Evolutionary conservation across 37 sponge, comb jelly and placozoan genomes (phyloP).

Genomic region (Chondrilla cf. caribensis): DNA sequence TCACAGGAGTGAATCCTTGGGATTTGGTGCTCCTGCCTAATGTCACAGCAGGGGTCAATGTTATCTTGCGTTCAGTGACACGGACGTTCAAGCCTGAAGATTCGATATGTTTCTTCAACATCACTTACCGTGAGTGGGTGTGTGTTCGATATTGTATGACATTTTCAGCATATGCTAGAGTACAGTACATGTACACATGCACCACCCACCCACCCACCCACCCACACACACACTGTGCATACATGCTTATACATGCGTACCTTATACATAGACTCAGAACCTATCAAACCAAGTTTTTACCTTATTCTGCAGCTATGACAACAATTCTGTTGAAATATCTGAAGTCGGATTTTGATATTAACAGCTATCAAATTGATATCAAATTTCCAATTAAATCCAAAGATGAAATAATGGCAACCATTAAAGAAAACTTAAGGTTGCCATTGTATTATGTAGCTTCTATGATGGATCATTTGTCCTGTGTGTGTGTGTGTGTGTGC

Average conservation of each 20-base stretch:
- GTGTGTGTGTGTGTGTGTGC: neutral
- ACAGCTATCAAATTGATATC: slow-evolving; percentile 35
- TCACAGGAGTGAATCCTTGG: slow-evolving; percentile 49
- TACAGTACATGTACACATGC: too few relatives aligned
- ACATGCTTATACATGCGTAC: neutral
- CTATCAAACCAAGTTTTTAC: too few relatives aligned
- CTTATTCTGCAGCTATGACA: too few relatives aligned
- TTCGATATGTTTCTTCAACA: slow-evolving; percentile 54
- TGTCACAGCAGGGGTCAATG: slow-evolving; percentile 62
- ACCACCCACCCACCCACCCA: neutral
- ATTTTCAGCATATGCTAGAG: too few relatives aligned
- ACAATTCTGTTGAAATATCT: slow-evolving; percentile 16
- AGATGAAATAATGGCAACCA: neutral
- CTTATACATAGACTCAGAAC: neutral
- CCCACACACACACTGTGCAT: neutral
- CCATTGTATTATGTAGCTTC: neutral
- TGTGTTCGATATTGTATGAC: neutral
- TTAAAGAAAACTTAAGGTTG: neutral
- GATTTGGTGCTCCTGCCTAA: slow-evolving; percentile 79
- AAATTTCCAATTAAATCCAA: slow-evolving; percentile 40
- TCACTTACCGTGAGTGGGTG: slow-evolving; percentile 54
- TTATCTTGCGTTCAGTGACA: slow-evolving; percentile 52
- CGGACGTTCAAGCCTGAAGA: slow-evolving; percentile 56
- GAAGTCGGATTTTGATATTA: neutral
- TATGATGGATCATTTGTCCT: neutral